These are phyloP conservation scores for Tineola bisselliella DNA, from an alignment of 2,888 invertebrate genomes.

Conservation along the genomic window DNA sequence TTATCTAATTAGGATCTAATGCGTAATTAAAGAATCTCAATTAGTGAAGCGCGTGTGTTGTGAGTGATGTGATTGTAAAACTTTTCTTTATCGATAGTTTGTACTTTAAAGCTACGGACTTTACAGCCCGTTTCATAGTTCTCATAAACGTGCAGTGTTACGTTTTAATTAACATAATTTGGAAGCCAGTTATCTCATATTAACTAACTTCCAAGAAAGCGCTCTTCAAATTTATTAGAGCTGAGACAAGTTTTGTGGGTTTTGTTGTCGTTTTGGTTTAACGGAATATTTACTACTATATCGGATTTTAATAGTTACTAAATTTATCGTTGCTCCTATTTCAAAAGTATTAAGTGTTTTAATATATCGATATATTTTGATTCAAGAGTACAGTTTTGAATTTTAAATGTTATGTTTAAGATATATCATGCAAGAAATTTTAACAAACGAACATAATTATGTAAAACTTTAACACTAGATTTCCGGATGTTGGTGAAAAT, in stretches of 20 bases:
- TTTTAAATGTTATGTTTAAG: too few species aligned
- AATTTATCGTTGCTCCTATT: background rate
- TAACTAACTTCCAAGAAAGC: background rate
- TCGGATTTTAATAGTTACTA: too few species aligned
- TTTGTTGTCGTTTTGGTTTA: background rate
- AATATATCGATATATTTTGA: too few species aligned
- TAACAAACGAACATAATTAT: too few species aligned
- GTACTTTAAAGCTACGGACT: background rate
- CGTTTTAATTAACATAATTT: slow-evolving; percentile 6
- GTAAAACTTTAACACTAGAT: too few species aligned
- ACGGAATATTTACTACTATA: background rate
- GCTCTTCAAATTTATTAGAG: background rate
- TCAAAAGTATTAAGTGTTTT: slow-evolving; percentile 1
- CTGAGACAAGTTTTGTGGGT: background rate
- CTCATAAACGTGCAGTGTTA: background rate
- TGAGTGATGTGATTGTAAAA: background rate
- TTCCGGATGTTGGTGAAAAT: too few species aligned
- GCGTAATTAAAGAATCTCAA: too few species aligned
- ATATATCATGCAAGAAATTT: too few species aligned
- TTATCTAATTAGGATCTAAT: too few species aligned
- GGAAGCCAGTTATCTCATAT: background rate
- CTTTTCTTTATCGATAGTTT: background rate
- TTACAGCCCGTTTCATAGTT: background rate
- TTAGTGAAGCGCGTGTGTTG: background rate
- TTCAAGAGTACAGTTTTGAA: too few species aligned